phyloP scores from a whole-genome alignment of 2,797 vertebrate species.

The Poeciliopsis turneri region DNA sequence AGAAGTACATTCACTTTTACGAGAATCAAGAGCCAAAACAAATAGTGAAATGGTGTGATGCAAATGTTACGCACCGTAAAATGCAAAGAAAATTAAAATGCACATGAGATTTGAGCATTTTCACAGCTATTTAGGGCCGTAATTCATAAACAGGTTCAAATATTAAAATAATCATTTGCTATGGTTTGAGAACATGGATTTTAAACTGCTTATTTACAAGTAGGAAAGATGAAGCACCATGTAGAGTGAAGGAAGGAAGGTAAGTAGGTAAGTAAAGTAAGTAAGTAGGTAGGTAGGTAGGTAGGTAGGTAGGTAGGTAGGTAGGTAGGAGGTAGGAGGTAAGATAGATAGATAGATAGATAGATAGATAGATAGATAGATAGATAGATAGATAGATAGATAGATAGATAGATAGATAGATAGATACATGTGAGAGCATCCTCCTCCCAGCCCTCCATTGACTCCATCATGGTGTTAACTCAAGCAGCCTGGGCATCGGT shows the following conservation, averaged over 20 bases:
- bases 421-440: slow-evolving; percentile 19
- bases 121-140: not conserved
- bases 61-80: not conserved
- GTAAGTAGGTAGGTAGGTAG: too few relatives aligned
- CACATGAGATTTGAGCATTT: not conserved
- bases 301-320: not conserved
- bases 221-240: not conserved
- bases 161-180: not conserved
- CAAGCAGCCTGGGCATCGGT: slow-evolving; percentile 80
- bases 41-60: not conserved
- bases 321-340: not conserved
- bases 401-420: slow-evolving; percentile 16
- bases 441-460: slow-evolving; percentile 57
- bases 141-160: not conserved
- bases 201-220: not conserved
- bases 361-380: not conserved
- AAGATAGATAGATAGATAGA: not conserved
- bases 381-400: slow-evolving; percentile 10
- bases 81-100: not conserved
- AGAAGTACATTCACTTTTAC: not conserved
- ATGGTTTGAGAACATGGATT: not conserved
- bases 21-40: not conserved
- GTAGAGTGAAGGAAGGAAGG: not conserved
- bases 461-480: slow-evolving; percentile 76
- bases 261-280: too few relatives aligned